These are phyloP conservation scores for Volucella inanis DNA, from an alignment of 2,888 invertebrate genomes.

Conservation along the genomic window DNA sequence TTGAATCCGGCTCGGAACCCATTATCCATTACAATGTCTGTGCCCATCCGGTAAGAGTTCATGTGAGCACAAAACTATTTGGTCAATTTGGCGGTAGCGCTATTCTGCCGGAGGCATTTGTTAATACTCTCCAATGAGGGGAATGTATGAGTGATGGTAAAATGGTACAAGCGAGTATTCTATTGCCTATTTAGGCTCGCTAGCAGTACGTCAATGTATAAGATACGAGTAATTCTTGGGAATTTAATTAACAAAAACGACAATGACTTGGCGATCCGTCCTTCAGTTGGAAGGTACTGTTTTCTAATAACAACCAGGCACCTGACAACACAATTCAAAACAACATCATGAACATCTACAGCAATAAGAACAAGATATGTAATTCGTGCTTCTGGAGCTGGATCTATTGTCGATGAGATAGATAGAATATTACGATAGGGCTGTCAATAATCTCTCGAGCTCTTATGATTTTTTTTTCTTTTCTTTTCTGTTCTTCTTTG, in stretches of 20 bases:
- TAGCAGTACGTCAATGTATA: constrained; percentile 32
- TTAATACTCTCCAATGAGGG: not conserved
- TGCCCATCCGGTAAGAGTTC: constrained; percentile 47
- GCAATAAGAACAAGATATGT: constrained; percentile 8
- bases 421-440: not conserved
- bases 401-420: constrained; percentile 17
- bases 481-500: not conserved
- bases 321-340: not conserved
- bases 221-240: constrained; percentile 32
- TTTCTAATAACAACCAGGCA: constrained; percentile 29
- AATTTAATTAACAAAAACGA: constrained; percentile 63
- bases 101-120: not conserved
- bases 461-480: not conserved
- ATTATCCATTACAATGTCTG: constrained; percentile 32
- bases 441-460: constrained; percentile 16
- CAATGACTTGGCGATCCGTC: constrained; percentile 49
- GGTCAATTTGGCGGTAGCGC: not conserved
- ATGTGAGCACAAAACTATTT: constrained; percentile 24
- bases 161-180: not conserved
- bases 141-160: not conserved
- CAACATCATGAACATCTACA: not conserved
- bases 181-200: constrained; percentile 21
- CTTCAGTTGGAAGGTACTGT: constrained; percentile 38
- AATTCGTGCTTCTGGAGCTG: constrained; percentile 24
- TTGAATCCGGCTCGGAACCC: constrained; percentile 24